phyloP scores from a whole-genome alignment of 2,113 vertebrate species.

The Saccopteryx bilineata region DNA sequence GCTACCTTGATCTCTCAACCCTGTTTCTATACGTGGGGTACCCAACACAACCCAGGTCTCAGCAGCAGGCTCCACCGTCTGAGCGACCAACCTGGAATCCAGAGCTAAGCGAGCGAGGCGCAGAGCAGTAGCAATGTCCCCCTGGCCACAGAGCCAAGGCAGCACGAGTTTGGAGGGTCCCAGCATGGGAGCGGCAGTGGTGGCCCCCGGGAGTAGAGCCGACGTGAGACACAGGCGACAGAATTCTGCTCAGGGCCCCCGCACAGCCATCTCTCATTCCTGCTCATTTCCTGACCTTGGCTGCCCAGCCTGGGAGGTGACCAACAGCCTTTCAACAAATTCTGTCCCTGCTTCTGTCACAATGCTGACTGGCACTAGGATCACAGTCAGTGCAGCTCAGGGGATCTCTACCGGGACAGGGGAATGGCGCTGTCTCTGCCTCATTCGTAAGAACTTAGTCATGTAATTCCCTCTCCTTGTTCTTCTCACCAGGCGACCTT shows the following conservation, averaged over 20 bases:
- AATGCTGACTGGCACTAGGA: neutral
- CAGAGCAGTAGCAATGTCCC: neutral
- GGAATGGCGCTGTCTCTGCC: neutral
- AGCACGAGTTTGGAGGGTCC: neutral
- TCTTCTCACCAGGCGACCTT: neutral
- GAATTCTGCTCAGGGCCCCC: neutral
- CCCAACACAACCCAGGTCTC: neutral
- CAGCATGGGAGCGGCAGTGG: accelerated
- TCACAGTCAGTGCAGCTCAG: neutral
- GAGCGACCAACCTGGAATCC: neutral
- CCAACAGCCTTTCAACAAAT: neutral
- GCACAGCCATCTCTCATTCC: neutral
- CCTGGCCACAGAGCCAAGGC: neutral
- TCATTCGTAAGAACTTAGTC: neutral
- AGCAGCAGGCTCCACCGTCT: neutral
- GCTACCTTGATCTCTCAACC: neutral
- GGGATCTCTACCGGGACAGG: neutral
- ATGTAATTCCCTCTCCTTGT: neutral
- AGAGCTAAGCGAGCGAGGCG: neutral
- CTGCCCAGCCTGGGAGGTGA: neutral
- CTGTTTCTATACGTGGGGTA: neutral
- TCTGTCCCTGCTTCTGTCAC: neutral
- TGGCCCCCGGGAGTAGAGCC: neutral
- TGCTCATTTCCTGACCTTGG: neutral
- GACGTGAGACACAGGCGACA: too few species aligned